A percentile compares a stretch with the other conserved stretches of the same genome.
Conservation (phyloP, 2,888 invertebrate genomes). For the Limenitis camilla region DNA sequence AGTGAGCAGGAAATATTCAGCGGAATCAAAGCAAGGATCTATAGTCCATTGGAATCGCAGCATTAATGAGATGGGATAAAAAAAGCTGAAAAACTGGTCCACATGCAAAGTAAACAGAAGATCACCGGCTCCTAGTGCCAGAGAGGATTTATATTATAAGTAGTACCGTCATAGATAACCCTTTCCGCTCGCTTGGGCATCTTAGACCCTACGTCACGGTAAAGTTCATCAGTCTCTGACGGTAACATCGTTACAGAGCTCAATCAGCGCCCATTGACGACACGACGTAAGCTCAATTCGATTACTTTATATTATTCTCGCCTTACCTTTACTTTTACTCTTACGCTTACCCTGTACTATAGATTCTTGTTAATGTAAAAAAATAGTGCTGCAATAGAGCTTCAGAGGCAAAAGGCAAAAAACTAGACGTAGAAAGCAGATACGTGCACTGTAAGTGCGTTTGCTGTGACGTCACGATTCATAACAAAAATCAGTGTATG, state of each 20-base stretch:
- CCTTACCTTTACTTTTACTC: conserved; percentile 31
- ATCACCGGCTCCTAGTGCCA: no score
- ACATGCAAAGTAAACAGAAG: no score
- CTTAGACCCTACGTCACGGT: conserved; percentile 29
- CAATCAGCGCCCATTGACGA: conserved; percentile 66
- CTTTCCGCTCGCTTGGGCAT: conserved; percentile 26
- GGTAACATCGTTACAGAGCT: conserved; percentile 61
- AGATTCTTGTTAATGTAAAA: not conserved
- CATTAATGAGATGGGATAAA: no score
- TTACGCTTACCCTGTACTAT: conserved; percentile 17
- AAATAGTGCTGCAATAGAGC: not conserved
- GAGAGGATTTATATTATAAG: no score
- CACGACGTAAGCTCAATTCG: conserved; percentile 58
- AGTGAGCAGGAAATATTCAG: no score
- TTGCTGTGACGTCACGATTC: no score
- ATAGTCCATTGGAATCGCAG: no score
- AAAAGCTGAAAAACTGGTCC: no score
- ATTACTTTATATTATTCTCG: conserved; percentile 59
- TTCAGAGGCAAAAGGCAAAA: not conserved
- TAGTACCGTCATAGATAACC: not conserved
- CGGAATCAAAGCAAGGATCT: no score
- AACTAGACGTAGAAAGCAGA: no score
- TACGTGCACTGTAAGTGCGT: no score
- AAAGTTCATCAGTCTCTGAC: conserved; percentile 64
- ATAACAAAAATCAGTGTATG: no score